phyloP scores from a whole-genome alignment of 2,888 invertebrate species.

The Acrobasis suavella region DNA sequence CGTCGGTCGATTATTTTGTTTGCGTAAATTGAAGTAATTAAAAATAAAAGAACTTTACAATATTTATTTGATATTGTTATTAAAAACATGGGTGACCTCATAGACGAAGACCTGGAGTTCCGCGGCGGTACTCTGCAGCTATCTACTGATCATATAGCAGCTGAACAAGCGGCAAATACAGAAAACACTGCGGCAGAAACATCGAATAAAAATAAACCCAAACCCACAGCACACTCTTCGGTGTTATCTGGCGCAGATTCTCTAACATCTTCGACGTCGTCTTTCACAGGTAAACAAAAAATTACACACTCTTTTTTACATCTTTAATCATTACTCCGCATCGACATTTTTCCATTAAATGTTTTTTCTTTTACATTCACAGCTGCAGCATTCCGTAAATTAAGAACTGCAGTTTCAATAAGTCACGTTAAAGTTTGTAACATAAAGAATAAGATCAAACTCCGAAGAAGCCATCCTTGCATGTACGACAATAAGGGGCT shows the following conservation, averaged over 20 bases:
- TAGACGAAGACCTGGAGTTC: slow-evolving; percentile 83
- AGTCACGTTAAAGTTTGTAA: slow-evolving; percentile 13
- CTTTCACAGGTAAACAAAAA: slow-evolving; percentile 62
- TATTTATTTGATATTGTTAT: slow-evolving; percentile 12
- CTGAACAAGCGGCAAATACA: slow-evolving; percentile 46
- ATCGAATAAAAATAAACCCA: slow-evolving; percentile 48
- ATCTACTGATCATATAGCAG: slow-evolving; percentile 53
- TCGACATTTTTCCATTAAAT: background rate
- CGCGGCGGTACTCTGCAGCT: slow-evolving; percentile 79
- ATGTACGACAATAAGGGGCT: slow-evolving; percentile 4
- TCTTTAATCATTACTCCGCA: background rate
- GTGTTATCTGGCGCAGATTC: slow-evolving; percentile 75
- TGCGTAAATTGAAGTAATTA: slow-evolving; percentile 42
- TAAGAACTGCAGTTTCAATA: slow-evolving; percentile 1
- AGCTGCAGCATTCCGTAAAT: slow-evolving; percentile 7
- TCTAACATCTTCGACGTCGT: slow-evolving; percentile 69
- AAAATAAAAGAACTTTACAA: slow-evolving; percentile 19
- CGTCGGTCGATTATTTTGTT: slow-evolving; percentile 64
- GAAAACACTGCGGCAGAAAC: slow-evolving; percentile 47
- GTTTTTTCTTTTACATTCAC: slow-evolving; percentile 16
- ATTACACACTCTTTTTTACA: background rate
- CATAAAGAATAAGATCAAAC: slow-evolving; percentile 13
- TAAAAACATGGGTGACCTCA: slow-evolving; percentile 64
- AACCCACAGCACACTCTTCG: slow-evolving; percentile 60
- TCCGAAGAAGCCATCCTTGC: background rate